Evolutionary conservation across 2,113 vertebrate species (phyloP).

Genomic region (Macrotus californicus): DNA sequence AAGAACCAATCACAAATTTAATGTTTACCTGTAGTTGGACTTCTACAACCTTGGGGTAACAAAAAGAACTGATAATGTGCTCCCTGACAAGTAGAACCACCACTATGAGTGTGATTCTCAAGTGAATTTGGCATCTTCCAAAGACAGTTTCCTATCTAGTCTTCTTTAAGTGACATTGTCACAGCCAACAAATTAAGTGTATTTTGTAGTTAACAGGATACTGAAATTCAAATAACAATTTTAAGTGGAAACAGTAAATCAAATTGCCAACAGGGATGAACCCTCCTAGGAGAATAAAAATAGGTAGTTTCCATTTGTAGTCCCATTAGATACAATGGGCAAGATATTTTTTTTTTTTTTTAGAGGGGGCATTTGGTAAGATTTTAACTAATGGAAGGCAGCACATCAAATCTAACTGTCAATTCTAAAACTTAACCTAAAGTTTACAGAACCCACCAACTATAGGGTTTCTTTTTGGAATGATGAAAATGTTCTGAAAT

Average conservation of each 20-base stretch:
- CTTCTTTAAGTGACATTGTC: not conserved
- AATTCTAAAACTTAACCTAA: not conserved
- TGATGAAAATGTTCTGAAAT: not conserved
- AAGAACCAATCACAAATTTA: not conserved
- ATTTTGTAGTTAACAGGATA: not conserved
- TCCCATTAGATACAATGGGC: not conserved
- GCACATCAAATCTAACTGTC: not conserved
- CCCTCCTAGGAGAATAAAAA: conserved; percentile 50
- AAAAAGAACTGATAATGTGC: not conserved
- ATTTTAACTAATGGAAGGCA: not conserved
- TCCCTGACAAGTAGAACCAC: not conserved
- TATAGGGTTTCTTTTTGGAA: not conserved
- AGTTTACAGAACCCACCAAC: not conserved
- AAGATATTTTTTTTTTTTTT: not conserved
- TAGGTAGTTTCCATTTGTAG: conserved; percentile 45
- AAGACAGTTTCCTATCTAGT: not conserved
- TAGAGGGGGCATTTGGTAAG: not conserved
- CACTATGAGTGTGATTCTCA: not conserved
- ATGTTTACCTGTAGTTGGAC: not conserved
- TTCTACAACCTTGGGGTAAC: not conserved
- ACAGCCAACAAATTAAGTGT: not conserved
- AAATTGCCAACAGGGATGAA: not conserved
- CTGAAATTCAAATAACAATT: conserved; percentile 22
- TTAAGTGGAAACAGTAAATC: not conserved
- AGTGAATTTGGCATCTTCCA: not conserved